Base-by-base conservation (phyloP, 1,140 invertebrate species). In the Ericerus pela region DNA sequence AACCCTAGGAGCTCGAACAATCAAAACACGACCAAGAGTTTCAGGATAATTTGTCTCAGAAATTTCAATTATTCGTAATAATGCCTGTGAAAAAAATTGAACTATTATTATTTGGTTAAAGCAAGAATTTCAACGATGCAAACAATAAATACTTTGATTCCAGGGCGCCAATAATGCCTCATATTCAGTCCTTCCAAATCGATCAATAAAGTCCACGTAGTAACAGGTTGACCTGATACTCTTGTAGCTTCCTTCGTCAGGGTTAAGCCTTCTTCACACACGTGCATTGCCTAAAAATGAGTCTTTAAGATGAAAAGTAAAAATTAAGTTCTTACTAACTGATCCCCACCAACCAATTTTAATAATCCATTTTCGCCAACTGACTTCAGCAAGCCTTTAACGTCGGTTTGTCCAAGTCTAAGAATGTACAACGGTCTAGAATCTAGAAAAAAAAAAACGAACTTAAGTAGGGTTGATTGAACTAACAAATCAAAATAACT, bases 11-110 rank as follows among this genome's bases (percentile, higher is more conserved):
- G 89, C 89, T 60, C 88, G 74, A 54, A 90, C 84, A 59, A 94
- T 88, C 24, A 93, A 73, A 51, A 93, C 86, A 41, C 82, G 72
- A 2, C 80, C 88, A 84, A 96, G 88, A 8, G 91, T 96, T 72
- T 96, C 92, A 10, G 93, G 93, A 72, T 96, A 96, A 72, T 96
- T 95, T 14, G 85, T 84, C 70, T 96, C 91, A 6, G 95, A 88
- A 51, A 91, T 87, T 72, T 95, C 90, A 63, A 95, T 96, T 63
- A 96, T 93, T 57, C 85, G 76, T n/a, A 95, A 74, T 57, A 96
- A 73, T 27, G 87, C 85, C 68, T 75, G 30, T 0, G 67, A 65
- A 26, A 56, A 54, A 37, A 37, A 18, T 55, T 20, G 16, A 29
- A 54, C n/a, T 20, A 27, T 22, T 47, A 12, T 28, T 33, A 11